phyloP scores from a whole-genome alignment of 2,888 invertebrate genomes.

The Nephrotoma appendiculata region DNA sequence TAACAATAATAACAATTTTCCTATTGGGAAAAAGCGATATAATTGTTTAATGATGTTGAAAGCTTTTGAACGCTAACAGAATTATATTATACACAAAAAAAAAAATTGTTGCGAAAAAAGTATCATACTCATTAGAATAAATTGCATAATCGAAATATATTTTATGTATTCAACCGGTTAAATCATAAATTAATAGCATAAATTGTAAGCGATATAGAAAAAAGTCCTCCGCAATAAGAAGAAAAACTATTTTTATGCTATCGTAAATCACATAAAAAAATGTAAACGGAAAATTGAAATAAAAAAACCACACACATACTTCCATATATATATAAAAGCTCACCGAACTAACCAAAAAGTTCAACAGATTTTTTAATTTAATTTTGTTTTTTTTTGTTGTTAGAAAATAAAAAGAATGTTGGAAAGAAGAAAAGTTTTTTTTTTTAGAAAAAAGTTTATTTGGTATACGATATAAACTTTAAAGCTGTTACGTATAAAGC shows the following conservation, averaged over 20 bases:
- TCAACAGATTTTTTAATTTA: background rate
- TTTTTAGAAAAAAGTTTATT: background rate
- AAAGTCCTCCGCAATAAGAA: background rate
- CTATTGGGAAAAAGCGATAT: background rate
- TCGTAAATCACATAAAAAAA: background rate
- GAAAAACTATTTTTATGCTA: background rate
- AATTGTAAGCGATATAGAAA: too few species aligned
- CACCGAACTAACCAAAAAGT: background rate
- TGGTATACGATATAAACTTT: background rate
- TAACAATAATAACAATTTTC: background rate
- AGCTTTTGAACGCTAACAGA: background rate
- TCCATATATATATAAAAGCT: background rate
- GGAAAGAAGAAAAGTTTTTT: background rate
- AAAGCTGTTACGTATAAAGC: background rate
- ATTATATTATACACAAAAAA: background rate
- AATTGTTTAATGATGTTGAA: background rate
- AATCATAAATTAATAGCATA: background rate
- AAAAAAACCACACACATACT: background rate
- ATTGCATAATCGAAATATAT: background rate
- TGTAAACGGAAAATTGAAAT: background rate
- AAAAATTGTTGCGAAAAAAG: background rate
- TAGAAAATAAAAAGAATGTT: background rate
- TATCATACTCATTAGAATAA: background rate
- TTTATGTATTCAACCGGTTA: background rate
- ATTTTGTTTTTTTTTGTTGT: background rate